Percentiles rank a stretch among this genome's conserved stretches.
Evolutionary conservation across 2,113 vertebrate species (phyloP).

Genomic region (Dromaius novaehollandiae): DNA sequence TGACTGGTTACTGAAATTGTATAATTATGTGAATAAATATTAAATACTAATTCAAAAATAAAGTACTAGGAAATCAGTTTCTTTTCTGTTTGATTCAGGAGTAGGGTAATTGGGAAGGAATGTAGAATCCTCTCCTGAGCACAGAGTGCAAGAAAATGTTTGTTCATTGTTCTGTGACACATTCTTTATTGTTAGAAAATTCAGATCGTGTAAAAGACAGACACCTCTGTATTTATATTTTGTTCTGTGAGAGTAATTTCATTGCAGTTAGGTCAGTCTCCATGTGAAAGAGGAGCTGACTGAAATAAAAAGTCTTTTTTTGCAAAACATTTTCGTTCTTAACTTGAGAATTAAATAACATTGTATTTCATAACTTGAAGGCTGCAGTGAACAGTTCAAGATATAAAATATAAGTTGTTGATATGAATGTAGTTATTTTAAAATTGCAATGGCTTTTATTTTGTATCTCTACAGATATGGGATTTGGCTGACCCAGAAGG

Average conservation of each 20-base stretch:
- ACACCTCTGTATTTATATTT: neutral
- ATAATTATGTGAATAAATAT: neutral
- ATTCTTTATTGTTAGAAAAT: neutral
- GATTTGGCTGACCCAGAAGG: slow-evolving; percentile 97
- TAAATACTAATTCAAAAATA: neutral
- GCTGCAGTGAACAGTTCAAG: neutral
- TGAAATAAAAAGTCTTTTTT: neutral
- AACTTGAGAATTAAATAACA: neutral
- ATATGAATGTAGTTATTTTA: neutral
- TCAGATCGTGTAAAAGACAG: neutral
- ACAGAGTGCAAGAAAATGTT: neutral
- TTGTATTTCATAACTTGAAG: neutral
- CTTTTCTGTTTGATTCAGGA: neutral
- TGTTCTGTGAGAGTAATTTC: neutral
- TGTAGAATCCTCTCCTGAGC: neutral
- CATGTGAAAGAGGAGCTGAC: neutral
- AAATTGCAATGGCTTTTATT: neutral
- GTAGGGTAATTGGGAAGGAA: neutral
- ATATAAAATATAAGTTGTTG: neutral
- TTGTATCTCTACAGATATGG: slow-evolving; percentile 88
- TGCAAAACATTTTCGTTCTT: neutral
- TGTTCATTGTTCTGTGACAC: neutral
- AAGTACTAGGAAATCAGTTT: neutral
- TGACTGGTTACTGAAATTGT: neutral
- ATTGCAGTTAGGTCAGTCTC: too few species aligned